Conservation (phyloP, 2,113 vertebrate genomes). For the Pelodiscus sinensis region DNA sequence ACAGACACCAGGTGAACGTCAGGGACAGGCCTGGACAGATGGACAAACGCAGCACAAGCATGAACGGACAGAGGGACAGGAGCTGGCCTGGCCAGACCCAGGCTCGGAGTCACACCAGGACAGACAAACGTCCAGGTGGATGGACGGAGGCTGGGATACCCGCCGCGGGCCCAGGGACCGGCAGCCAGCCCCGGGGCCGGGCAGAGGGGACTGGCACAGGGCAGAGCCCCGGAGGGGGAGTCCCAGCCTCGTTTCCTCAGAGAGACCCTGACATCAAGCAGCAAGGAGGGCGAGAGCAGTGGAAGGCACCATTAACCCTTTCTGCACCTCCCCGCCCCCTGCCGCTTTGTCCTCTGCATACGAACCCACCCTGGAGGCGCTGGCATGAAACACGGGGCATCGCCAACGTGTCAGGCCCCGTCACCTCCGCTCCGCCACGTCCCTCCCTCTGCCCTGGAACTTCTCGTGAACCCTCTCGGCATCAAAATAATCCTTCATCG, state of each 20-base stretch:
- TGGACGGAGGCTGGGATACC: background rate
- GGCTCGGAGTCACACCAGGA: background rate
- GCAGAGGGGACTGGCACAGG: no score
- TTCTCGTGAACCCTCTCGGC: background rate
- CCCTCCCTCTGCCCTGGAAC: background rate
- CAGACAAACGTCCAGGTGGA: rapidly evolving
- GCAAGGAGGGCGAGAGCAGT: background rate
- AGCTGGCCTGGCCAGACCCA: background rate
- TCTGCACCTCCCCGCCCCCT: background rate
- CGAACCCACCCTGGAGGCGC: background rate
- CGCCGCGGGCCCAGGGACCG: background rate
- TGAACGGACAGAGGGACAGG: background rate
- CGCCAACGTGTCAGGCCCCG: background rate
- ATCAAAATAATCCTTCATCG: background rate
- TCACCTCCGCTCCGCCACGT: background rate
- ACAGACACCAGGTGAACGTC: no score
- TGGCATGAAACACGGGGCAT: background rate
- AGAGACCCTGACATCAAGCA: background rate
- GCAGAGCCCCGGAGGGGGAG: no score
- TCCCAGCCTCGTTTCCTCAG: background rate
- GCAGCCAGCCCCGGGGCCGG: background rate
- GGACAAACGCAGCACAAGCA: background rate
- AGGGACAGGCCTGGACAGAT: background rate
- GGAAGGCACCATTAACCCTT: background rate
- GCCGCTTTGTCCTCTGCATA: background rate